phyloP scores from a whole-genome alignment of 2,888 invertebrate species.

The Eupeodes latifasciatus region DNA sequence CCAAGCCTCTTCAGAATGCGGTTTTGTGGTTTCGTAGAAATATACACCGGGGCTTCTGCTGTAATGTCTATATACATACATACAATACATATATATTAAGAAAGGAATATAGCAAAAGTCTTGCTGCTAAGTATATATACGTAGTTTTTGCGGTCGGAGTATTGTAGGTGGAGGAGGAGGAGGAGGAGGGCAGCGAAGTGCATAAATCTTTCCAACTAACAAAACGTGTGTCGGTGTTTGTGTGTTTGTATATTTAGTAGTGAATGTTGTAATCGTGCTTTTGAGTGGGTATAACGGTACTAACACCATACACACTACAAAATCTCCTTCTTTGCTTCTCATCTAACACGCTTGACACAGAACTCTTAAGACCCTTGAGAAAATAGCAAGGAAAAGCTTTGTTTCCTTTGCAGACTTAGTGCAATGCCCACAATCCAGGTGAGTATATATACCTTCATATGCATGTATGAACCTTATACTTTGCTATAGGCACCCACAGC shows the following conservation, averaged over 20 bases:
- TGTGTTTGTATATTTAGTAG: slow-evolving; percentile 20
- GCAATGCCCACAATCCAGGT: slow-evolving; percentile 55
- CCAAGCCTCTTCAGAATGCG: slow-evolving; percentile 46
- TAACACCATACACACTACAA: slow-evolving; percentile 32
- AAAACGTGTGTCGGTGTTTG: slow-evolving; percentile 17
- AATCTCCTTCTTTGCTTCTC: background rate
- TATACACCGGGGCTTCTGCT: background rate
- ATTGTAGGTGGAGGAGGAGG: background rate
- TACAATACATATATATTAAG: background rate
- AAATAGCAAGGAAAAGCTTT: slow-evolving; percentile 35
- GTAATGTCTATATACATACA: background rate
- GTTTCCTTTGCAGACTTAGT: slow-evolving; percentile 43
- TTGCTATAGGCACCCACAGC: background rate
- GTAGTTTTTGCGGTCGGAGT: slow-evolving; percentile 32
- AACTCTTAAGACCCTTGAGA: slow-evolving; percentile 50
- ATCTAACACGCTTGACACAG: slow-evolving; percentile 63
- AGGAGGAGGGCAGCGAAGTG: background rate
- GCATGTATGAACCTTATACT: too few relatives aligned
- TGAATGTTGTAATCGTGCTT: slow-evolving; percentile 37
- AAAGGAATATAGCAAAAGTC: background rate
- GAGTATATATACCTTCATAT: background rate
- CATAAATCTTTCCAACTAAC: slow-evolving; percentile 30
- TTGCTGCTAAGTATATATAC: background rate
- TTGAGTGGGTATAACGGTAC: slow-evolving; percentile 56
- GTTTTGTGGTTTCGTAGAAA: slow-evolving; percentile 53